A percentile compares a stretch with the other conserved stretches of the same genome.
These are phyloP conservation scores for Belonocnema kinseyi DNA, from an alignment of 1,140 invertebrate species.

Conservation along the genomic window DNA sequence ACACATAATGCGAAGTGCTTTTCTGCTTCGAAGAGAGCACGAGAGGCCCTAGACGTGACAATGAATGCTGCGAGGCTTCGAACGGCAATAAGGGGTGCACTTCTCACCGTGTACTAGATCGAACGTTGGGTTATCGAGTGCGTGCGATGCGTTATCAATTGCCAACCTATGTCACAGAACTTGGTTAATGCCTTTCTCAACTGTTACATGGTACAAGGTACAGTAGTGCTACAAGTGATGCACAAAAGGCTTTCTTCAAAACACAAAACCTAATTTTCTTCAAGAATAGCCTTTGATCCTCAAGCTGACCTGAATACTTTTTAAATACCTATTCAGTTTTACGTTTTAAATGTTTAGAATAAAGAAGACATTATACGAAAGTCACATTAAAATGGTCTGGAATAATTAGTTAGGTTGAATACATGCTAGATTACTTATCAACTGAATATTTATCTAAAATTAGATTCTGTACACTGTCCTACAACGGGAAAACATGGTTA, in stretches of 20 bases:
- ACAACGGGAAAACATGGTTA: too few relatives aligned
- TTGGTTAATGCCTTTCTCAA: constrained; percentile 13
- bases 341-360: background rate
- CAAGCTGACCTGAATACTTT: background rate
- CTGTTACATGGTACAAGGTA: background rate
- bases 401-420: background rate
- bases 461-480: too few relatives aligned
- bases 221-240: constrained; percentile 3
- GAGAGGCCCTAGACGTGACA: constrained; percentile 64
- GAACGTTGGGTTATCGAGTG: constrained; percentile 49
- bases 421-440: too few relatives aligned
- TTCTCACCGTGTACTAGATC: constrained; percentile 45
- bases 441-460: too few relatives aligned
- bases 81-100: constrained; percentile 60
- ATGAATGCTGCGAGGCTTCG: constrained; percentile 57
- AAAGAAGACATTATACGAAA: background rate
- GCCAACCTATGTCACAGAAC: constrained; percentile 5
- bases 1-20: constrained; percentile 63
- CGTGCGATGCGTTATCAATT: constrained; percentile 54
- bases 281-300: constrained; percentile 18
- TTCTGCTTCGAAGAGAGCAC: constrained; percentile 51
- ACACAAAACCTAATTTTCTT: constrained; percentile 10
- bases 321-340: constrained; percentile 17
- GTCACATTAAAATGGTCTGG: constrained; percentile 5
- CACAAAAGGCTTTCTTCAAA: constrained; percentile 16